Conservation (phyloP, 2,888 invertebrate genomes). For the Leptothorax acervorum region DNA sequence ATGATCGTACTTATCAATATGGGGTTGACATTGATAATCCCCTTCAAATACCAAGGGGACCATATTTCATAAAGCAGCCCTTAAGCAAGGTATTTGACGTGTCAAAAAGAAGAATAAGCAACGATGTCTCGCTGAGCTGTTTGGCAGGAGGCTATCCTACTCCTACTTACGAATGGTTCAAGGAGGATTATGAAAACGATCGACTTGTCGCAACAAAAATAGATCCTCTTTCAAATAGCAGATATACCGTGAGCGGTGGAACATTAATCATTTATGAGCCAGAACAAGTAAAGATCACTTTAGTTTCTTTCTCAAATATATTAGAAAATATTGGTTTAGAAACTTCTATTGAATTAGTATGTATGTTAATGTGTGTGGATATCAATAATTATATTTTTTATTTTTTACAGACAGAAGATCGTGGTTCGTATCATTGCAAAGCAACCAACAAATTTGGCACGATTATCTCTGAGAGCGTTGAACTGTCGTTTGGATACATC, state of each 20-base stretch:
- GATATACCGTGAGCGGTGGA: slow-evolving; percentile 96
- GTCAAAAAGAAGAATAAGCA: slow-evolving; percentile 89
- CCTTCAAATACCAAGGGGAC: slow-evolving; percentile 94
- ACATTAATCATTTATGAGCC: slow-evolving; percentile 95
- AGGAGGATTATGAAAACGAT: slow-evolving; percentile 94
- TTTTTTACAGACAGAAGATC: slow-evolving; percentile 88
- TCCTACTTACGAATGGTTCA: slow-evolving; percentile 96
- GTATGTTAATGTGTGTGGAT: background rate
- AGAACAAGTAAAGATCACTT: slow-evolving; percentile 86
- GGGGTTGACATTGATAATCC: slow-evolving; percentile 94
- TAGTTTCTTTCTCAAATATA: background rate
- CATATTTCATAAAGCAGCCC: slow-evolving; percentile 95
- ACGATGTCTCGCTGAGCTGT: slow-evolving; percentile 93
- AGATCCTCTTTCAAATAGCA: slow-evolving; percentile 91
- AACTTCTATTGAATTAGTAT: slow-evolving; percentile 38
- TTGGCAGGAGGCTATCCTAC: slow-evolving; percentile 95
- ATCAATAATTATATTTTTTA: slow-evolving; percentile 30
- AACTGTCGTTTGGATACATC: slow-evolving; percentile 95
- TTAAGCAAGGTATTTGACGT: slow-evolving; percentile 94
- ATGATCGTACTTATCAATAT: slow-evolving; percentile 94
- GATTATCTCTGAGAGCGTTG: slow-evolving; percentile 95
- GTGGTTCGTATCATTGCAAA: slow-evolving; percentile 96
- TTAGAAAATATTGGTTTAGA: slow-evolving; percentile 21
- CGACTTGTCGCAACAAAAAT: slow-evolving; percentile 90
- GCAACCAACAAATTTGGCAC: slow-evolving; percentile 96